Percentiles rank a stretch among this genome's conserved stretches.
phyloP scores from a whole-genome alignment of 2,888 invertebrate species.

The Scotopteryx bipunctaria region DNA sequence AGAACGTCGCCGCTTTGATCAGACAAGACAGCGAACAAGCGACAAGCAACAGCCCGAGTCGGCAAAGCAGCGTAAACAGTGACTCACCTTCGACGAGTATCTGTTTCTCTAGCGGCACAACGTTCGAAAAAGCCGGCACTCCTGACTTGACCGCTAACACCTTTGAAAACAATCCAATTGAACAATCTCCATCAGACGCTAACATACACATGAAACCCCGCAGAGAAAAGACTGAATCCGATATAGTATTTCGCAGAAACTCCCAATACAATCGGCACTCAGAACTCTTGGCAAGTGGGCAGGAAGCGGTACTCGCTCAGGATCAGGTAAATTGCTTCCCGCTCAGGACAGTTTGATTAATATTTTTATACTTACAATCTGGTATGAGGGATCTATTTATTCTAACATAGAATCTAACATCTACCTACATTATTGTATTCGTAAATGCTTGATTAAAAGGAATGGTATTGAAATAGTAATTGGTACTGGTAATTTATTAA shows the following conservation, averaged over 20 bases:
- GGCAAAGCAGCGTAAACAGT: conserved; percentile 72
- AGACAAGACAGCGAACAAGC: conserved; percentile 72
- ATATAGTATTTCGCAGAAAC: conserved; percentile 89
- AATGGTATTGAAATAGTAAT: conserved; percentile 43
- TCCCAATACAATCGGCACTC: conserved; percentile 74
- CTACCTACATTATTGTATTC: conserved; percentile 64
- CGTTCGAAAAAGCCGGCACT: conserved; percentile 66
- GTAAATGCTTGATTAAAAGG: conserved; percentile 55
- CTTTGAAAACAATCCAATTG: conserved; percentile 53
- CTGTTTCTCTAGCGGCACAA: conserved; percentile 61
- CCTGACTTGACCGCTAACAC: conserved; percentile 69
- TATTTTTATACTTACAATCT: conserved; percentile 66
- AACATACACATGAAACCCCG: conserved; percentile 85
- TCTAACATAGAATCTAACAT: conserved; percentile 72
- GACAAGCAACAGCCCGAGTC: conserved; percentile 60
- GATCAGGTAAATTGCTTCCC: conserved; percentile 78
- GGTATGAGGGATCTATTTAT: conserved; percentile 73
- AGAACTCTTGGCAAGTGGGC: conserved; percentile 74
- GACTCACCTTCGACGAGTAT: conserved; percentile 76
- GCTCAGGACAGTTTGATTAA: conserved; percentile 77
- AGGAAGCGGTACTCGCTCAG: conserved; percentile 82
- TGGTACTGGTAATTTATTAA: conserved; percentile 57
- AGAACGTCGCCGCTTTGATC: conserved; percentile 71
- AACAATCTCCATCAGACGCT: conserved; percentile 52
- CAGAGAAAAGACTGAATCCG: conserved; percentile 95